Evolutionary conservation across 2,113 vertebrate species (phyloP), one percentile per base, ranked within the genome.

Genomic region (Budorcas taxicolor): DNA sequence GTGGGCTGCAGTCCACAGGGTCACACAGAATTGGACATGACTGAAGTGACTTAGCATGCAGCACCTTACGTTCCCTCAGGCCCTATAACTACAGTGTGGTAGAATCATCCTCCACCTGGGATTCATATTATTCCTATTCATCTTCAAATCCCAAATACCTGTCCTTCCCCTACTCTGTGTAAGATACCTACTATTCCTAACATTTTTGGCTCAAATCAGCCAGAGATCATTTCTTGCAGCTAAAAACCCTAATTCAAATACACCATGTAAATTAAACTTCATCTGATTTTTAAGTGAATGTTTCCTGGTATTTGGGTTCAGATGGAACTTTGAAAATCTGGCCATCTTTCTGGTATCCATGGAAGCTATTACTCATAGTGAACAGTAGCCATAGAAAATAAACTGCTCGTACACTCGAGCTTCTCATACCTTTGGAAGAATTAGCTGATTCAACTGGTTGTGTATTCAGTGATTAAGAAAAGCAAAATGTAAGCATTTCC

Each of bases 401-500:
- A 36, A 85, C 9, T 45, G 2, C 81, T 87, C 4, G 7, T 52
- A 33, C 1, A 2, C 11, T 50, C 7, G 6, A 71, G 16, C 13
- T 87, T 74, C 50, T 92, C 64, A n/a, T 64, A 87, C 91, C 17
- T 88, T 90, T 91, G 64, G 14, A 84, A 40, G 3, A 93, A 67
- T 96, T 81, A 43, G 53, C 53, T 85, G 12, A 58, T 62, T 92
- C 17, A 83, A 29, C 50, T 71, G 36, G 57, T 10, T 33, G 25
- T 83, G 11, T 8, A 29, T 50, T 94, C n/a, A 67, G 2, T 25
- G 40, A 94, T 53, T 47, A 92, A 87, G 78, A 76, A 67, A 3
- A 95, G 15, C 47, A 93, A 92, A 97, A 90, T 21, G 36, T 31
- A 95, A 93, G 55, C 45, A 84, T 90, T 90, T 83, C 43, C 60